phyloP scores from a whole-genome alignment of 2,888 invertebrate genomes.

The Tridacna crocea region DNA sequence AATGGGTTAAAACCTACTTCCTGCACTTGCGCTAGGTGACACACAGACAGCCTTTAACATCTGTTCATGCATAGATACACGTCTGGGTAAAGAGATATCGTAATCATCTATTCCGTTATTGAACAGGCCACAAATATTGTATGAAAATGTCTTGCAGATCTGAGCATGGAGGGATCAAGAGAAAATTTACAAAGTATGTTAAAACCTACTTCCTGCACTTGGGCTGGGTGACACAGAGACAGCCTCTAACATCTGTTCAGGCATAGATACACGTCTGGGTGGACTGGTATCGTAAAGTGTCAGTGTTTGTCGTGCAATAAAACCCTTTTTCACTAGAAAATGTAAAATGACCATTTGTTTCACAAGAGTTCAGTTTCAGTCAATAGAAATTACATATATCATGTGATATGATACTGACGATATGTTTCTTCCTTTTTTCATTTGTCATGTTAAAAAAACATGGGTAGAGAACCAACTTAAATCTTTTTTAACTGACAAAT shows the following conservation, averaged over 20 bases:
- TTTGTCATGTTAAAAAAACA: too few relatives aligned
- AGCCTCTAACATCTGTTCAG: constrained; percentile 12
- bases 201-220: background rate
- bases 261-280: constrained; percentile 13
- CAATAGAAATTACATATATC: too few relatives aligned
- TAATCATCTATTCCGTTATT: too few relatives aligned
- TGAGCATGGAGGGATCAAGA: constrained; percentile 50
- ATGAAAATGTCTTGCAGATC: constrained; percentile 38
- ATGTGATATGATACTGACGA: too few relatives aligned
- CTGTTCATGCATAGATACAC: background rate
- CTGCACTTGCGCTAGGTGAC: background rate
- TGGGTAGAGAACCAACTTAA: too few relatives aligned
- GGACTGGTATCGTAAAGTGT: constrained; percentile 5
- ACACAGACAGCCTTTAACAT: background rate
- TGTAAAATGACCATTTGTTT: background rate
- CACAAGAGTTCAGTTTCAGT: too few relatives aligned
- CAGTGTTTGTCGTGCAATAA: constrained; percentile 5
- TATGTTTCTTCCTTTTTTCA: too few relatives aligned
- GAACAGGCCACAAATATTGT: background rate
- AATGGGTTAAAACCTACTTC: background rate
- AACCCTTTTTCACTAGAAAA: constrained; percentile 22
- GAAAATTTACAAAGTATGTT: too few relatives aligned
- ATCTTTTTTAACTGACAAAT: too few relatives aligned
- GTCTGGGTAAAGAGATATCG: constrained; percentile 8
- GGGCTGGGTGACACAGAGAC: background rate